These are phyloP conservation scores for Microcebus ravelobensis DNA, from an alignment of 2,113 vertebrate species.

Conservation along the genomic window DNA sequence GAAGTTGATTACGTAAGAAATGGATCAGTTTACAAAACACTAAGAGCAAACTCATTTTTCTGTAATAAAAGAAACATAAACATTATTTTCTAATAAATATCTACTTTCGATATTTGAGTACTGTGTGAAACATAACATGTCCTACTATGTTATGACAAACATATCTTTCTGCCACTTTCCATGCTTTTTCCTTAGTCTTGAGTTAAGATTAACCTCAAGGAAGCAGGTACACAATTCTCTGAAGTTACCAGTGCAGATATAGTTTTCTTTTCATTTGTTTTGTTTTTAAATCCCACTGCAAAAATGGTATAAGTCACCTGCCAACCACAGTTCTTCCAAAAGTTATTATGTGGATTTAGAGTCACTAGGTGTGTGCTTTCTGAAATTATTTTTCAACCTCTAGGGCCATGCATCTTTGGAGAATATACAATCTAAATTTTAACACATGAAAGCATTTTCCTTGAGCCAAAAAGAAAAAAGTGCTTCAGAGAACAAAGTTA, in stretches of 20 bases:
- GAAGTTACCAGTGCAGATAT: not conserved
- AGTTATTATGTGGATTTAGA: slow-evolving; percentile 56
- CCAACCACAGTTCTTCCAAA: slow-evolving; percentile 40
- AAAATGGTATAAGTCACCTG: not conserved
- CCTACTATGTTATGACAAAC: rapidly evolving
- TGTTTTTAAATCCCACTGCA: slow-evolving; percentile 3
- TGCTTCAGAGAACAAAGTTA: not conserved
- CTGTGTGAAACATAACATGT: not conserved
- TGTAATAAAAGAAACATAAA: not conserved
- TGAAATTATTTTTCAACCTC: slow-evolving; percentile 57
- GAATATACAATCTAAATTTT: slow-evolving; percentile 21
- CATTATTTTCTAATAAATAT: not conserved
- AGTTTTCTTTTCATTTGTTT: not conserved
- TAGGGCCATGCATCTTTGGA: slow-evolving; percentile 33
- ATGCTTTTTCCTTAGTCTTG: not conserved
- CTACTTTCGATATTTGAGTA: not conserved
- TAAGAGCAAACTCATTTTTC: not conserved
- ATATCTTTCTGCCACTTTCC: not conserved
- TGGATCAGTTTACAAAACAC: not conserved
- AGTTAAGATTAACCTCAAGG: not conserved
- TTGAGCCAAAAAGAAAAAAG: not conserved
- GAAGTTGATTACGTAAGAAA: not conserved
- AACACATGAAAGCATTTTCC: slow-evolving; percentile 13
- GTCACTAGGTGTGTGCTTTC: not conserved
- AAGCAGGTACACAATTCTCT: not conserved